Evolutionary conservation across 1,140 invertebrate genomes (phyloP).

Genomic region (Leptinotarsa defecta): DNA sequence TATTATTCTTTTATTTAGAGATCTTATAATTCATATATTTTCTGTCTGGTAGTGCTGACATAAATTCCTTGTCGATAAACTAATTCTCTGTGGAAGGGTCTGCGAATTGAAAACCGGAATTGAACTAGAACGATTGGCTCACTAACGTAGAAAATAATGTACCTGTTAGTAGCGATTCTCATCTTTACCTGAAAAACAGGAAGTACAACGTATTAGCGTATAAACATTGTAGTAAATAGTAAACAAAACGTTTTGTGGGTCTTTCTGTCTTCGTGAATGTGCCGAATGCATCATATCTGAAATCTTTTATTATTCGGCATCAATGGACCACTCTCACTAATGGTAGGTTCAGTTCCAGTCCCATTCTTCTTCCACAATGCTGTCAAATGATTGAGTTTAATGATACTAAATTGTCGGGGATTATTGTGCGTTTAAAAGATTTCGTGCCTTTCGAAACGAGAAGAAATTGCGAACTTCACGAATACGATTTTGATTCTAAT

Average conservation of each 20-base stretch:
- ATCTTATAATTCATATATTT: too few relatives aligned
- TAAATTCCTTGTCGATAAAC: too few relatives aligned
- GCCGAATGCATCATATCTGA: neutral
- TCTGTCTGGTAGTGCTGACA: too few relatives aligned
- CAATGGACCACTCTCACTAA: slow-evolving; percentile 15
- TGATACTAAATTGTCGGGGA: slow-evolving; percentile 19
- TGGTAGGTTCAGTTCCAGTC: slow-evolving; percentile 12
- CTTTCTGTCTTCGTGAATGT: slow-evolving; percentile 1
- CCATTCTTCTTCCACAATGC: slow-evolving; percentile 4
- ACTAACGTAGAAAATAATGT: too few relatives aligned
- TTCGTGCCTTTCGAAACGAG: neutral
- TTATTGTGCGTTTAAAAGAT: neutral
- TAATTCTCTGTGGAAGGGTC: too few relatives aligned
- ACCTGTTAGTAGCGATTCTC: neutral
- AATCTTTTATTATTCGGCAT: neutral
- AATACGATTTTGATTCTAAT: too few relatives aligned
- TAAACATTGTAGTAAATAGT: slow-evolving; percentile 23
- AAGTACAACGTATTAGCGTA: slow-evolving; percentile 21
- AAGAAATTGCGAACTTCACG: neutral
- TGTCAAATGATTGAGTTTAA: neutral
- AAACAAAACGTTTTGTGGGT: slow-evolving; percentile 5
- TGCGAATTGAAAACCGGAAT: too few relatives aligned
- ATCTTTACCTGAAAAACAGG: slow-evolving; percentile 13
- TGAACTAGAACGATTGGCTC: too few relatives aligned
- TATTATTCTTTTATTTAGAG: too few relatives aligned